Percentiles rank a stretch among this genome's conserved stretches.
phyloP scores from a whole-genome alignment of 1,140 invertebrate species.

The Drosophila auraria region DNA sequence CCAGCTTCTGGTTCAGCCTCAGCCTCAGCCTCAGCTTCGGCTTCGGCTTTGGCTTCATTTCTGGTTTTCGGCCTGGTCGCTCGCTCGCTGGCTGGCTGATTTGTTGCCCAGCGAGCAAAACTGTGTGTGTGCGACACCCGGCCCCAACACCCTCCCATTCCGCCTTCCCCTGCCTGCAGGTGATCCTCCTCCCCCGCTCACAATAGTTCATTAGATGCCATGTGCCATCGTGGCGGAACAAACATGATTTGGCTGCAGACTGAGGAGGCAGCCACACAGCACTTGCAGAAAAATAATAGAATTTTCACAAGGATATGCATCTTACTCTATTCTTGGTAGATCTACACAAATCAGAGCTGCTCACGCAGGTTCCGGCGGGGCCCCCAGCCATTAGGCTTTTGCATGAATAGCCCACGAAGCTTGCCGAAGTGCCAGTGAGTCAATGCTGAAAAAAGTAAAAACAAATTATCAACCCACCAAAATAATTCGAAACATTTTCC shows the following conservation, averaged over 20 bases:
- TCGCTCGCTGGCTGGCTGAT: slow-evolving; percentile 68
- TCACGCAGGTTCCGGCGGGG: neutral
- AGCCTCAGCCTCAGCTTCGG: slow-evolving; percentile 17
- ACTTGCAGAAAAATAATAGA: slow-evolving; percentile 9
- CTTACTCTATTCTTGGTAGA: neutral
- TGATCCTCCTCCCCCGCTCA: slow-evolving; percentile 62
- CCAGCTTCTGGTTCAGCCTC: slow-evolving; percentile 34
- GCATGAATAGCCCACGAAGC: neutral
- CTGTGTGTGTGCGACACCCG: slow-evolving; percentile 60
- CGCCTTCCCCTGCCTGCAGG: slow-evolving; percentile 2
- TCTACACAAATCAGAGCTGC: neutral
- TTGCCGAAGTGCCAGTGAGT: neutral
- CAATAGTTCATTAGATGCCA: slow-evolving; percentile 81
- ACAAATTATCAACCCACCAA: too few species aligned
- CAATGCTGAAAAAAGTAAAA: too few species aligned
- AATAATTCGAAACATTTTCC: too few species aligned
- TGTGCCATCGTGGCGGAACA: slow-evolving; percentile 80
- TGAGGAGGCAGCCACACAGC: slow-evolving; percentile 25
- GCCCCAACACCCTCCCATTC: slow-evolving; percentile 32
- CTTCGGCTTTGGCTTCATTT: slow-evolving; percentile 61
- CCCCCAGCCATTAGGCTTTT: too few species aligned
- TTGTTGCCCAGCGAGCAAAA: slow-evolving; percentile 71
- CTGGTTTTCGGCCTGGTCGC: slow-evolving; percentile 61
- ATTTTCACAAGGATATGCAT: neutral
- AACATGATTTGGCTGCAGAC: slow-evolving; percentile 77